Evolutionary conservation across 2,888 invertebrate genomes (phyloP).

Genomic region (Gonocerus acuteangulatus): DNA sequence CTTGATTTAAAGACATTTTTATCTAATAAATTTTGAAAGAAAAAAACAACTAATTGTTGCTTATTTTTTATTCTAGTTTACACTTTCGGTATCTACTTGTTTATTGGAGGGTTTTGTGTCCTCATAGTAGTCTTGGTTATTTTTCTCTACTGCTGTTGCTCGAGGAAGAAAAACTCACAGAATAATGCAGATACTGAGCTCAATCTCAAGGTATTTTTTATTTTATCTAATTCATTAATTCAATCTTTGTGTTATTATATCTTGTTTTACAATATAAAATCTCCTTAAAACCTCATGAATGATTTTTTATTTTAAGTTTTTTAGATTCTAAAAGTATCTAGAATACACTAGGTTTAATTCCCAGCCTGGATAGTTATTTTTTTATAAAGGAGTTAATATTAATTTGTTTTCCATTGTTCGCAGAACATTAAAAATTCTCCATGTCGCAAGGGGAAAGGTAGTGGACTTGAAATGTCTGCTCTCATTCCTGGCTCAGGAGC

Average conservation of each 20-base stretch:
- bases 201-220: conserved; percentile 8
- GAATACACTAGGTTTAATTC: no score
- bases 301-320: no score
- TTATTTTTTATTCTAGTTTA: no score
- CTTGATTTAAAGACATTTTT: no score
- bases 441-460: conserved; percentile 37
- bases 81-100: conserved; percentile 76
- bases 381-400: no score
- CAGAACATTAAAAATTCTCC: conserved; percentile 36
- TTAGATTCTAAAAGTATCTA: no score
- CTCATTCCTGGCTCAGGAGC: conserved; percentile 39
- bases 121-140: conserved; percentile 48
- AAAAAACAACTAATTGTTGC: no score
- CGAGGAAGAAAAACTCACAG: conserved; percentile 49
- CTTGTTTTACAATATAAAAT: no score
- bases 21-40: no score
- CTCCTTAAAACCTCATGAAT: no score
- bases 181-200: background rate
- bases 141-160: conserved; percentile 57
- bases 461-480: conserved; percentile 40
- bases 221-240: background rate
- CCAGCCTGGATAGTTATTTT: no score
- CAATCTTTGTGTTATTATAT: no score
- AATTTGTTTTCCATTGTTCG: conserved; percentile 13
- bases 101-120: conserved; percentile 53